Conservation (phyloP, 2,113 vertebrate species). For the Monopterus albus region DNA sequence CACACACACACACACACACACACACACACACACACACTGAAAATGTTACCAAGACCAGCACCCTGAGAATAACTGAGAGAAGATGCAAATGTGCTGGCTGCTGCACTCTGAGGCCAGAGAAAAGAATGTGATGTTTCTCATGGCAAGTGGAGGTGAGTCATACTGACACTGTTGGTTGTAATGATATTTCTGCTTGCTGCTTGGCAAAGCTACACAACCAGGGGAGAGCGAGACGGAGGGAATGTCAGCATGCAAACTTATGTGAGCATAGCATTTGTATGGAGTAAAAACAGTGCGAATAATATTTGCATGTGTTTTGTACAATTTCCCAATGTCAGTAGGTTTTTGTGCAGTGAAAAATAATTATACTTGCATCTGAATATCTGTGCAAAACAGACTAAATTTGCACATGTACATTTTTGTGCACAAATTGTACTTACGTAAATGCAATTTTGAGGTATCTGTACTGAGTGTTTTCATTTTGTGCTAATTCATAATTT, state of each 20-base stretch:
- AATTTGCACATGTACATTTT: no score
- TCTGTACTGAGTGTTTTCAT: no score
- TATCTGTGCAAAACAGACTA: no score
- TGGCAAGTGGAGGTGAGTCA: slow-evolving; percentile 79
- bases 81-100: slow-evolving; percentile 72
- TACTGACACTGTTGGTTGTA: slow-evolving; percentile 56
- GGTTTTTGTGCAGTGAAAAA: no score
- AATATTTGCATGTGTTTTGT: no score
- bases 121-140: slow-evolving; percentile 64
- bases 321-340: no score
- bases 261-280: slow-evolving; percentile 62
- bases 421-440: no score
- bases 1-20: background rate
- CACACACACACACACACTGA: background rate
- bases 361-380: no score
- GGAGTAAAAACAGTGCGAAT: no score
- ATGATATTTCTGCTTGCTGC: slow-evolving; percentile 69
- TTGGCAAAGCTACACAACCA: slow-evolving; percentile 51
- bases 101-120: slow-evolving; percentile 43
- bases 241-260: slow-evolving; percentile 60
- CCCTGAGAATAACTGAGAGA: slow-evolving; percentile 72
- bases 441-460: no score
- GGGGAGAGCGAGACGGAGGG: slow-evolving; percentile 37
- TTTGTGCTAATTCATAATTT: no score
- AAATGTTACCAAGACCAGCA: slow-evolving; percentile 50